phyloP scores from a whole-genome alignment of 1,140 invertebrate species.

The Mycetomoellerius zeteki region DNA sequence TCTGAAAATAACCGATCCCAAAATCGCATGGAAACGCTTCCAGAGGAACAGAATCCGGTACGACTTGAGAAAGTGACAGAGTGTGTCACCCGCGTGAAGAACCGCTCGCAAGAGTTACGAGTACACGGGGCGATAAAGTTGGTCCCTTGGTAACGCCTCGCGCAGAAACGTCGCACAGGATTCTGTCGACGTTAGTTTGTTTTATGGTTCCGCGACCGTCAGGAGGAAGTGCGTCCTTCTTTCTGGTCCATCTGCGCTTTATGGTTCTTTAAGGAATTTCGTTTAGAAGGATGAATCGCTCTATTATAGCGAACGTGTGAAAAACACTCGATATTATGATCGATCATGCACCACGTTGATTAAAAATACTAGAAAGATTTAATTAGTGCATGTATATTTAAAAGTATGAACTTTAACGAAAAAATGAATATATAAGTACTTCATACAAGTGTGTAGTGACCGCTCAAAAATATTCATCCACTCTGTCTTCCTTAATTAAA shows the following conservation, averaged over 20 bases:
- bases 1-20: conserved; percentile 75
- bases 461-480: no score
- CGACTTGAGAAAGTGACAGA: conserved; percentile 53
- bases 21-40: conserved; percentile 67
- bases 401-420: background rate
- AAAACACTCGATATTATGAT: background rate
- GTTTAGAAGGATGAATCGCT: conserved; percentile 73
- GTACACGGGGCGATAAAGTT: conserved; percentile 86
- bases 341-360: background rate
- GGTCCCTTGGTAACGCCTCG: conserved; percentile 81
- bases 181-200: conserved; percentile 85
- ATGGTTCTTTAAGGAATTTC: conserved; percentile 84
- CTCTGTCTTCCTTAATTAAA: no score
- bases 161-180: conserved; percentile 80
- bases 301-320: background rate
- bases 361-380: background rate
- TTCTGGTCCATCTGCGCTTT: conserved; percentile 85
- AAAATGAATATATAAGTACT: background rate
- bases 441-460: no score
- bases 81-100: conserved; percentile 79
- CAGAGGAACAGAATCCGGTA: conserved; percentile 21
- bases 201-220: conserved; percentile 83
- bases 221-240: conserved; percentile 81
- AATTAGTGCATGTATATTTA: background rate
- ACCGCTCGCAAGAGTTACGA: conserved; percentile 85